A percentile compares a stretch with the other conserved stretches of the same genome.
Evolutionary conservation across 2,888 invertebrate genomes (phyloP).

Genomic region (Notodonta ziczac): DNA sequence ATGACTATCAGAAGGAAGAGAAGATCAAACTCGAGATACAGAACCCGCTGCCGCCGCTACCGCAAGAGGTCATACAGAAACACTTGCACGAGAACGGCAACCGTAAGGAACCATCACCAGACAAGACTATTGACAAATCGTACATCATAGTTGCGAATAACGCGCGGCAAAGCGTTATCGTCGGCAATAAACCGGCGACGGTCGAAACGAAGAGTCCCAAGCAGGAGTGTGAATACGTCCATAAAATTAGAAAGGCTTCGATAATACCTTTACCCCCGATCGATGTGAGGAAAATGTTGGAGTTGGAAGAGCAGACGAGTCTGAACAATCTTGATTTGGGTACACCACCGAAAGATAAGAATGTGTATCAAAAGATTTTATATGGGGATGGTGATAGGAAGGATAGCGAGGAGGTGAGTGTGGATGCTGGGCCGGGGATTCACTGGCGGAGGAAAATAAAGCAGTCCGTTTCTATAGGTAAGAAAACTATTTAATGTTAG

Average conservation of each 20-base stretch:
- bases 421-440: slow-evolving; percentile 52
- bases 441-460: slow-evolving; percentile 69
- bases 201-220: slow-evolving; percentile 47
- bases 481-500: background rate
- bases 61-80: slow-evolving; percentile 65
- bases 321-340: slow-evolving; percentile 55
- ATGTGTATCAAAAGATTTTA: slow-evolving; percentile 76
- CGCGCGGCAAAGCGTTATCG: slow-evolving; percentile 77
- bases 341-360: slow-evolving; percentile 68
- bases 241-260: slow-evolving; percentile 74
- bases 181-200: slow-evolving; percentile 56
- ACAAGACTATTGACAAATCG: slow-evolving; percentile 51
- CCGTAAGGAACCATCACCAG: slow-evolving; percentile 12
- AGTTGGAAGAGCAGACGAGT: slow-evolving; percentile 55
- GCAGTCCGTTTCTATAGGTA: slow-evolving; percentile 43
- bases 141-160: slow-evolving; percentile 77
- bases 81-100: slow-evolving; percentile 51
- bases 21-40: slow-evolving; percentile 62
- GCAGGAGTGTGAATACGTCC: slow-evolving; percentile 69
- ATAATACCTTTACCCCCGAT: slow-evolving; percentile 70
- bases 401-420: slow-evolving; percentile 46
- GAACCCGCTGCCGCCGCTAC: slow-evolving; percentile 70
- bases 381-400: slow-evolving; percentile 58
- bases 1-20: slow-evolving; percentile 40
- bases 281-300: slow-evolving; percentile 67